Conservation (phyloP, 1,140 invertebrate species). For the Drosophila eugracilis region DNA sequence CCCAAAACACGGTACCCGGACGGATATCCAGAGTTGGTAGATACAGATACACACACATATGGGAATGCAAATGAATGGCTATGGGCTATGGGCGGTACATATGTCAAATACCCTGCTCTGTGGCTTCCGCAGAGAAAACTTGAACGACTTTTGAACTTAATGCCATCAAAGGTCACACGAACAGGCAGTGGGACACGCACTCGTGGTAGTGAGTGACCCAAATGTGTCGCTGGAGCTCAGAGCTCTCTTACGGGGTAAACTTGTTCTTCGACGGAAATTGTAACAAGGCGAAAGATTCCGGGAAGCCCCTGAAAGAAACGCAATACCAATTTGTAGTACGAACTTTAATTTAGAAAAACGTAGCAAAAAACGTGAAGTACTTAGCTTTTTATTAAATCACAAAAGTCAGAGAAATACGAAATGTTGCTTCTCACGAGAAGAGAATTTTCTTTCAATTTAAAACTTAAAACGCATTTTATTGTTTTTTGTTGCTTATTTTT, state of each 20-base stretch:
- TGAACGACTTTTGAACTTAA: constrained; percentile 78
- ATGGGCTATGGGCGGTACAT: constrained; percentile 21
- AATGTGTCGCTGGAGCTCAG: constrained; percentile 23
- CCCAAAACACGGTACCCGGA: constrained; percentile 3
- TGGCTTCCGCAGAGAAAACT: constrained; percentile 58
- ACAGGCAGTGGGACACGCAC: neutral
- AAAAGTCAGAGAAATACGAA: neutral
- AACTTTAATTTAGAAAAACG: neutral
- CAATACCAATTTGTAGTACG: neutral
- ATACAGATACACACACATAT: constrained; percentile 19
- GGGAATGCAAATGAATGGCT: constrained; percentile 62
- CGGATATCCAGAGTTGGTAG: constrained; percentile 29
- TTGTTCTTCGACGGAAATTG: neutral
- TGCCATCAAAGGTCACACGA: constrained; percentile 65
- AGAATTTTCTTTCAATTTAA: too few relatives aligned
- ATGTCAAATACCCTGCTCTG: constrained; percentile 62
- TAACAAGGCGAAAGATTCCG: neutral
- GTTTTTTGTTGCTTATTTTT: too few relatives aligned
- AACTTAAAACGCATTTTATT: too few relatives aligned
- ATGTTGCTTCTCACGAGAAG: too few relatives aligned
- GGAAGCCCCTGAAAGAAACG: neutral
- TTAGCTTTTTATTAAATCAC: neutral
- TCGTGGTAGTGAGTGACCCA: constrained; percentile 33
- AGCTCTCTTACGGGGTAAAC: neutral
- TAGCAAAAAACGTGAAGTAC: neutral